Evolutionary conservation across 35 echinoderm and acorn worm species (phyloP).

Genomic region (Holothuria glaberrima): DNA sequence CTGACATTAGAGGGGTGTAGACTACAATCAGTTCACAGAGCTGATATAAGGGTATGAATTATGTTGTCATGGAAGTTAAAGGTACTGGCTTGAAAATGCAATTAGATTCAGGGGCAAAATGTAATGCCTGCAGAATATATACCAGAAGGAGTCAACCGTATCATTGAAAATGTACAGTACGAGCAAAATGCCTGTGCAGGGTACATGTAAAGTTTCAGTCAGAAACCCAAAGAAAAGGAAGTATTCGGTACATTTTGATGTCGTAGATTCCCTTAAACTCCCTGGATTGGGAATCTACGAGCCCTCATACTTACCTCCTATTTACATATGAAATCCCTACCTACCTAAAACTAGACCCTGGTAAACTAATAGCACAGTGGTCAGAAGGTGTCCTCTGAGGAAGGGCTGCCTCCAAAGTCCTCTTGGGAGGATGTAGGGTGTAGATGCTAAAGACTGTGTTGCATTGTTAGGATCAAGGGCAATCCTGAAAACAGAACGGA

Average conservation of each 20-base stretch:
- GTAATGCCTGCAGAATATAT: slow-evolving; percentile 31
- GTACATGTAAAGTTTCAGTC: slow-evolving; percentile 47
- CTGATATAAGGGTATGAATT: too few relatives aligned
- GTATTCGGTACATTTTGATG: slow-evolving; percentile 30
- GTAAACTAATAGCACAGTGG: too few relatives aligned
- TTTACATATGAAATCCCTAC: too few relatives aligned
- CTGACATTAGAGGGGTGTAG: too few relatives aligned
- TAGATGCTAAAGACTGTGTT: background rate
- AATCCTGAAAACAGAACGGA: slow-evolving; percentile 40
- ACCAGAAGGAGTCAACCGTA: background rate
- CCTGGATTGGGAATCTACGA: too few relatives aligned
- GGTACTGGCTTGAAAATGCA: background rate
- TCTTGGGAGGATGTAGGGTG: too few relatives aligned
- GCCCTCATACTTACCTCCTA: too few relatives aligned
- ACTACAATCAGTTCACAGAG: too few relatives aligned
- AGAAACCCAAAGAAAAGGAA: slow-evolving; percentile 67
- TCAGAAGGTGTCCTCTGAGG: too few relatives aligned
- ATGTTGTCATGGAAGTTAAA: background rate
- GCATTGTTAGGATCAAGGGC: slow-evolving; percentile 44
- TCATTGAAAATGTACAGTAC: slow-evolving; percentile 48
- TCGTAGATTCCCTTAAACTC: too few relatives aligned
- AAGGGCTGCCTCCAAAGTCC: too few relatives aligned
- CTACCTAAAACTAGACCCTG: too few relatives aligned
- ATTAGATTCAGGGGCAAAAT: slow-evolving; percentile 51
- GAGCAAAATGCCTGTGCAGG: slow-evolving; percentile 9